Base-by-base conservation (phyloP, 2,113 vertebrate genomes). In the Varanus komodoensis region DNA sequence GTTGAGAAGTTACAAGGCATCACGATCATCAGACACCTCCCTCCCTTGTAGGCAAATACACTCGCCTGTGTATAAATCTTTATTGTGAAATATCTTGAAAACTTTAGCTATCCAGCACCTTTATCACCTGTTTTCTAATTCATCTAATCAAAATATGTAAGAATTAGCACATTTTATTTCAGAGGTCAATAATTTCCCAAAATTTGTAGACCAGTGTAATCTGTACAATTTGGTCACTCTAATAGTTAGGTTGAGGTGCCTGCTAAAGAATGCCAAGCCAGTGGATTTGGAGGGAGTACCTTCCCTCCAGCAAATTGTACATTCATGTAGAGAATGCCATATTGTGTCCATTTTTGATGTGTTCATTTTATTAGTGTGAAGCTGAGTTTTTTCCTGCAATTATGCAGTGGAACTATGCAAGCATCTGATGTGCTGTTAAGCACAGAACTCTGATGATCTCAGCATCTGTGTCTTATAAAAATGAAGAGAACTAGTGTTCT, bases 231-330 rank as follows among this genome's bases (percentile, higher is more conserved):
- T 6, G n/a, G 4, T 32, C 15, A 61, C 14, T 73, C 27, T 82
- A 69, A 61, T 78, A 89, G 6, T 23, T 21, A 2, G 9, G 54
- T 23, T 8, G 71, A 27, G 57, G 50, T 4, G 14, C 9, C 61
- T 15, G 78, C 48, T 1, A 57, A 0, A 50, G 61, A 19, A 14
- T 88, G 2, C 0, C 0, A 0, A 57, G 21, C 86, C 8, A 8
- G 19, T 81, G 87, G 7, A 0, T 9, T 91, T 29, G 19, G 85
- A 23, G 27, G 4, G 1, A 12, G 54, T 17, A 1, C 11, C 73
- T n/a, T 12, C n/a, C 73, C n/a, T 64, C 61, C 61, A 23, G 3
- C 25, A 25, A 68, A 77, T n/a, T 82, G 8, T 82, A 61, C 3
- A n/a, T 6, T 61, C 21, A 8, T 17, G 38, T 4, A 17, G 61